Percentiles rank a stretch among this genome's conserved stretches.
These are phyloP conservation scores for Coranthus polyacanthus DNA, from an alignment of 2,797 vertebrate genomes.

Conservation along the genomic window DNA sequence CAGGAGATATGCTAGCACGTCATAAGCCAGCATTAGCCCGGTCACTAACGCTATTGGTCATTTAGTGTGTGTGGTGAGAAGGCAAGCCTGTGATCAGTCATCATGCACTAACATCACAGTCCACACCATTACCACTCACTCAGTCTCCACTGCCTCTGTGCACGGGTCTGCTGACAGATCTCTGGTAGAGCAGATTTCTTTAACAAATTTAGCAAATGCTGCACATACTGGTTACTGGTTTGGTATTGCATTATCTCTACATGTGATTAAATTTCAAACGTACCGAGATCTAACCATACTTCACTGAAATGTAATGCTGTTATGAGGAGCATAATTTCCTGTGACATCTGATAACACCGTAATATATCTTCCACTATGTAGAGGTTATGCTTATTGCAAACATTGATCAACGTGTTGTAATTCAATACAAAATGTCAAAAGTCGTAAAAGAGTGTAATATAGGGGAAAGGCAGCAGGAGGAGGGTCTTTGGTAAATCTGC, in stretches of 20 bases:
- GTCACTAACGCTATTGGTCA: conserved; percentile 56
- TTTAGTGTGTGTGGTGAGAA: conserved; percentile 50
- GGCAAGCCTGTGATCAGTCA: conserved; percentile 53
- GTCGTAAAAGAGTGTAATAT: conserved; percentile 36
- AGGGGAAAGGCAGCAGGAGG: background rate
- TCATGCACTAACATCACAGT: conserved; percentile 35
- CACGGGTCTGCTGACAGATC: conserved; percentile 47
- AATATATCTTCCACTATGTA: conserved; percentile 36
- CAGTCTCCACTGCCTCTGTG: conserved; percentile 54
- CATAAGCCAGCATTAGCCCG: conserved; percentile 50
- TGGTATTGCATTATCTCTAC: conserved; percentile 16
- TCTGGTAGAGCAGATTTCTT: conserved; percentile 37
- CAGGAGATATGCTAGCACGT: conserved; percentile 57
- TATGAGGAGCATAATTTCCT: conserved; percentile 44
- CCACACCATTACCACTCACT: conserved; percentile 57
- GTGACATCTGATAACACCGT: conserved; percentile 59
- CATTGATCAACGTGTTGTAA: conserved; percentile 75
- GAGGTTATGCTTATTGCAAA: conserved; percentile 72
- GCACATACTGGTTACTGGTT: conserved; percentile 28
- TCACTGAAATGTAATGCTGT: conserved; percentile 37
- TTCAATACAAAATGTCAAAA: conserved; percentile 65
- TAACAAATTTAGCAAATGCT: conserved; percentile 42
- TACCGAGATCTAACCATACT: conserved; percentile 40
- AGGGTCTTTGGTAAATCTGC: conserved; percentile 26
- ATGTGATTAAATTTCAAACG: conserved; percentile 55